These are phyloP conservation scores for Dynastes grantii DNA, from an alignment of 2,888 invertebrate species.

Conservation along the genomic window DNA sequence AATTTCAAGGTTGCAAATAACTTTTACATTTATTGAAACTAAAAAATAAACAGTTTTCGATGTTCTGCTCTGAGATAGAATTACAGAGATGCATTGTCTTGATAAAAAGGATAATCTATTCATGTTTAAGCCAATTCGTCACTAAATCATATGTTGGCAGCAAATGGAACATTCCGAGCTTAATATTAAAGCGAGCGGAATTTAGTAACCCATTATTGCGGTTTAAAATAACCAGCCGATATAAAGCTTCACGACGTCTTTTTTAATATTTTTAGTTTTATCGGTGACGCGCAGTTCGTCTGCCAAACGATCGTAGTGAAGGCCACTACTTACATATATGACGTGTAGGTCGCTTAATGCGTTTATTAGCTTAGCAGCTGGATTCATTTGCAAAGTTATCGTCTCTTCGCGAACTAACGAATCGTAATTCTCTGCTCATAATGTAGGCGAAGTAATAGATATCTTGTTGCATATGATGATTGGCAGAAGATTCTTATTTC, in stretches of 20 bases:
- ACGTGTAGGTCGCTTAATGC: constrained; percentile 35
- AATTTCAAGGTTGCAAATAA: too few species aligned
- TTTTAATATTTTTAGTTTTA: constrained; percentile 8
- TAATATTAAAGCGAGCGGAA: background rate
- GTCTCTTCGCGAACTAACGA: background rate
- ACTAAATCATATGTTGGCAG: constrained; percentile 6
- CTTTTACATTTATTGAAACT: background rate
- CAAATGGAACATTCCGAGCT: background rate
- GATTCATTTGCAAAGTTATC: constrained; percentile 9
- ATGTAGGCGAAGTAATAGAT: background rate
- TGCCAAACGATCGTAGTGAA: constrained; percentile 23
- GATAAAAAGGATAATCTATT: too few species aligned
- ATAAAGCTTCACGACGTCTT: too few species aligned
- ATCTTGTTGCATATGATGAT: too few species aligned
- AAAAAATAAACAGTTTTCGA: too few species aligned
- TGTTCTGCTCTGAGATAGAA: too few species aligned
- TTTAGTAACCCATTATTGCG: constrained; percentile 7
- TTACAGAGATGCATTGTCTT: too few species aligned
- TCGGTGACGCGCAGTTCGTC: constrained; percentile 19
- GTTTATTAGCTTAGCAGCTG: constrained; percentile 29
- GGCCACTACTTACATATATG: constrained; percentile 13
- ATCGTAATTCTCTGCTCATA: background rate
- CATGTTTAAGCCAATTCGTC: too few species aligned
- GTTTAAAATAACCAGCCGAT: background rate
- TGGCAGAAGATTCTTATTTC: too few species aligned